These are phyloP conservation scores for Ametastegia equiseti DNA, from an alignment of 2,888 invertebrate genomes.

Conservation along the genomic window DNA sequence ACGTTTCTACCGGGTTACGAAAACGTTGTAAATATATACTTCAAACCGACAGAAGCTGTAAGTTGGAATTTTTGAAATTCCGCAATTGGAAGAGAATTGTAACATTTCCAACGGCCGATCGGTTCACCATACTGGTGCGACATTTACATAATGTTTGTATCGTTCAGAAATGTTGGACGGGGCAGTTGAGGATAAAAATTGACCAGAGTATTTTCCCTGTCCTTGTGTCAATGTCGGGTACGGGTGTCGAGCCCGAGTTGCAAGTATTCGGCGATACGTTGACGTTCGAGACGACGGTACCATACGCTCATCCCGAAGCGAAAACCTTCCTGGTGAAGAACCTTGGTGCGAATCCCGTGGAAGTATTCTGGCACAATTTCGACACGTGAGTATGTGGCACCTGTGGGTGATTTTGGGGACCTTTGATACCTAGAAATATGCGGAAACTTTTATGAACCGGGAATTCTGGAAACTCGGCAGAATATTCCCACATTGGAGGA, in stretches of 20 bases:
- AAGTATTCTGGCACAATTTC: constrained; percentile 83
- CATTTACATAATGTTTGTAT: not conserved
- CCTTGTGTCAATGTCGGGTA: constrained; percentile 77
- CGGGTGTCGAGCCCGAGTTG: constrained; percentile 78
- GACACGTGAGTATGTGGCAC: constrained; percentile 78
- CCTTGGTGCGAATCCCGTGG: constrained; percentile 82
- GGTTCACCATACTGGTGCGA: too few species aligned
- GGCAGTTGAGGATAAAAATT: constrained; percentile 71
- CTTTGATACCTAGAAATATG: too few species aligned
- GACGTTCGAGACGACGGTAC: constrained; percentile 81
- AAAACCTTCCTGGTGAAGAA: constrained; percentile 81
- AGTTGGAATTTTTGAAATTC: constrained; percentile 33
- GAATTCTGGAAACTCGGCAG: too few species aligned
- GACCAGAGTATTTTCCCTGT: constrained; percentile 78
- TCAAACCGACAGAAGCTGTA: constrained; percentile 78
- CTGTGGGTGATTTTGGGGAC: not conserved
- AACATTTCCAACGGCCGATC: too few species aligned
- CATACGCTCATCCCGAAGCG: constrained; percentile 80
- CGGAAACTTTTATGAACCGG: too few species aligned
- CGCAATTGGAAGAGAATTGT: not conserved
- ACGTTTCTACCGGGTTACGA: constrained; percentile 77
- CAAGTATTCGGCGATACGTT: constrained; percentile 77
- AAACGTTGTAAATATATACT: constrained; percentile 78
- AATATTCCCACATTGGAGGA: too few species aligned
- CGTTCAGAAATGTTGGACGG: constrained; percentile 70